These are phyloP conservation scores for Dicyrtomina minuta DNA, from an alignment of 2,888 invertebrate genomes.

Conservation along the genomic window DNA sequence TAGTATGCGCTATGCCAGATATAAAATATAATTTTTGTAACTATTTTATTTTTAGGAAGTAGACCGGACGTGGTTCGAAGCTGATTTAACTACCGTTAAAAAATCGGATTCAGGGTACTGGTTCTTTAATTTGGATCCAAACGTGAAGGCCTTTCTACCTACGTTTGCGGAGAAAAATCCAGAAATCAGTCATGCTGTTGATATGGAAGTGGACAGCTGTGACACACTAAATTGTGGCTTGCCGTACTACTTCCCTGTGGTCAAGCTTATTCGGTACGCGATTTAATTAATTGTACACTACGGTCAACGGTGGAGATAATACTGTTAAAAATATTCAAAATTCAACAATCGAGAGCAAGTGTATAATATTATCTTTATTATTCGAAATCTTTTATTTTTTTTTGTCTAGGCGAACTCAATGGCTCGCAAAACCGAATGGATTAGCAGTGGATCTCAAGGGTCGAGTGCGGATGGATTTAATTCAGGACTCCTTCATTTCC, in stretches of 20 bases:
- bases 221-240: conserved; percentile 47
- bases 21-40: not conserved
- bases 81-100: conserved; percentile 29
- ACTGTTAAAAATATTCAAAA: conserved; percentile 11
- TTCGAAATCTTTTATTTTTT: not conserved
- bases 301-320: not conserved
- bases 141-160: conserved; percentile 38
- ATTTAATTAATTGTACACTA: too few relatives aligned
- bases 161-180: conserved; percentile 39
- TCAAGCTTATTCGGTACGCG: conserved; percentile 42
- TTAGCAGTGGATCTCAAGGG: conserved; percentile 41
- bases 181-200: conserved; percentile 34
- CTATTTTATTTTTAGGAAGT: conserved; percentile 36
- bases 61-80: conserved; percentile 41
- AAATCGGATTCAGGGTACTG: conserved; percentile 48
- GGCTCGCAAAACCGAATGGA: conserved; percentile 44
- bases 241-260: conserved; percentile 49
- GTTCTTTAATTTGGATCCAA: conserved; percentile 50
- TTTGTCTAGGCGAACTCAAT: conserved; percentile 41
- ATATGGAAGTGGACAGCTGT: conserved; percentile 41
- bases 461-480: conserved; percentile 48
- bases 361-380: too few relatives aligned
- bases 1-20: not conserved
- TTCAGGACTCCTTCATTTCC: conserved; percentile 44
- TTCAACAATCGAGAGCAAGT: too few relatives aligned